phyloP scores from a whole-genome alignment of 1,140 invertebrate genomes.

The Argopecten irradians region DNA sequence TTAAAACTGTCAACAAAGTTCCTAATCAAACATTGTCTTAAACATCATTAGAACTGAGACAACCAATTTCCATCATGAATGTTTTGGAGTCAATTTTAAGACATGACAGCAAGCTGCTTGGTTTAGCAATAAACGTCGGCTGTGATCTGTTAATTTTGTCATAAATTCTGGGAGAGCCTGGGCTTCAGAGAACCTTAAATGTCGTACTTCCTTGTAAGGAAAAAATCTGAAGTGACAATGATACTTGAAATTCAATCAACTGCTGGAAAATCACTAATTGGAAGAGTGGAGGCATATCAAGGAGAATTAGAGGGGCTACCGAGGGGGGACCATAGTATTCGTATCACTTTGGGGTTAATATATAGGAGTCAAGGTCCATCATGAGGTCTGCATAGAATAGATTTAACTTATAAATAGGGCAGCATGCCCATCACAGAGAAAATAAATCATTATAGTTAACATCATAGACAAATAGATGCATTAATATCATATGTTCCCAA shows the following conservation, averaged over 20 bases:
- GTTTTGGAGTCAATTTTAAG: not conserved
- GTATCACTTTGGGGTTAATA: too few relatives aligned
- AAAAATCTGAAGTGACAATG: not conserved
- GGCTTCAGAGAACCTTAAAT: not conserved
- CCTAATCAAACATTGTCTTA: not conserved
- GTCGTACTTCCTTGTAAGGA: not conserved
- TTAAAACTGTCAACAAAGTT: too few relatives aligned
- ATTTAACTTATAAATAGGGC: too few relatives aligned
- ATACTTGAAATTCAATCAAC: not conserved
- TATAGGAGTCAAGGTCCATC: too few relatives aligned
- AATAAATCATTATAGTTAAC: too few relatives aligned
- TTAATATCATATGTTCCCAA: too few relatives aligned
- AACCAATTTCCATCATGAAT: not conserved
- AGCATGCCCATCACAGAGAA: too few relatives aligned
- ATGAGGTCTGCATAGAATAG: too few relatives aligned
- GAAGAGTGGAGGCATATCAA: not conserved
- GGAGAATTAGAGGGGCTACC: not conserved
- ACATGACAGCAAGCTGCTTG: not conserved
- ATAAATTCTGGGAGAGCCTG: not conserved
- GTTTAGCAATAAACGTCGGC: not conserved
- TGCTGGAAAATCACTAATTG: not conserved
- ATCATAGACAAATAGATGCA: too few relatives aligned
- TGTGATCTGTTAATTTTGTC: slow-evolving; percentile 13
- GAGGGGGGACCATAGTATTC: too few relatives aligned
- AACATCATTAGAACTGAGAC: not conserved